Base-by-base conservation (phyloP, 2,113 vertebrate species). In the Hemiprocne comata region DNA sequence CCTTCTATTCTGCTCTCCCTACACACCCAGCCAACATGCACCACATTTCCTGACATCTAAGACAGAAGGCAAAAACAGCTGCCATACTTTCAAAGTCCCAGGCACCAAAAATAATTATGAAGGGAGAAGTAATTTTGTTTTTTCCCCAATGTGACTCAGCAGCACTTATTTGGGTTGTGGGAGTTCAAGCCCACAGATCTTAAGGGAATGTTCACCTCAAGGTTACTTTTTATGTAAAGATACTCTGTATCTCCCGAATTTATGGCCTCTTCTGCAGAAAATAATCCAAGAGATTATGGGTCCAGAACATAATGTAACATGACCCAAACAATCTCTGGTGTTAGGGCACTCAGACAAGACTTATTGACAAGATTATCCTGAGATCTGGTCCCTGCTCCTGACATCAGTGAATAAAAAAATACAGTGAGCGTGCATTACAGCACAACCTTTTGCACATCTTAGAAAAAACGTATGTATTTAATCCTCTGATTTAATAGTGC, bases 1-100 rank as follows among this genome's bases (percentile, higher is more conserved):
- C 1, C 5, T 8, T 6, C 15, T 36, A 1, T 6, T 69, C 38
- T 38, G 46, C 44, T 66, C 2, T 1, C 25, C 20, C 40, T 12
- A 42, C 2, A 2, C 29, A 53, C 25, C 28, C 42, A 84, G 25
- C 11, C 91, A 77, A 60, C 28, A 6, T 1, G 5, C 2, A 1
- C 18, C 73, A 74, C 1, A 0, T 17, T 61, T 28, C 50, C 34
- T 24, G n/a, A 17, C 13, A 31, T 11, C 33, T 13, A 65, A 55
- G 13, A 26, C 70, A 64, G 34, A 75, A 62, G 38, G 28, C 21
- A 77, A 76, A 64, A 21, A 90, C 55, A 81, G 34, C 66, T 77
- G 78, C 74, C 55, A 44, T 5, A 21, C 26, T 54, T 42, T 4
- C 40, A 8, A 53, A 54, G 31, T 28, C 64, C 7, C 5, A 7